Evolutionary conservation across 2,888 invertebrate species (phyloP), one percentile per base, ranked within the genome.

Genomic region (Apoda limacodes): DNA sequence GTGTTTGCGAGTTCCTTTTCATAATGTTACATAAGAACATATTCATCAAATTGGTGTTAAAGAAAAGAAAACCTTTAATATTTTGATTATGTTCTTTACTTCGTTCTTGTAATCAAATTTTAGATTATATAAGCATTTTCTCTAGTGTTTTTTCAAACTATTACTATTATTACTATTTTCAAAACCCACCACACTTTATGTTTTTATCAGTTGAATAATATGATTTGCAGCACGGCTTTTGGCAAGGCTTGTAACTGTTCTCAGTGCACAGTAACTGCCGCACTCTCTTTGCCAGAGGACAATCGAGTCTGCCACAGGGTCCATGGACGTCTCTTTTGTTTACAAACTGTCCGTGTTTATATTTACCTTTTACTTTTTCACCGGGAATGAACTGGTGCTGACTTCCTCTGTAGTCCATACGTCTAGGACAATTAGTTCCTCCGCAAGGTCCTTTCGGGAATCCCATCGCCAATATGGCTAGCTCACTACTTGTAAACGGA

Each of bases 371-470:
- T 0, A 61, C 31, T 7, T 42, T 57, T 40, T 78, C 71, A 6
- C 80, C 80, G 19, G 50, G 62, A 24, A 80, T 74, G 25, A 80
- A 80, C 28, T 71, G 69, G 40, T 80, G 78, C 31, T 80, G 74
- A 37, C 72, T 74, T 2, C 76, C 76, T 42, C 76, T 58, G 28
- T 57, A 78, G 0, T 80, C 75, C 76, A 80, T 72, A 36, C 80
- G 53, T 37, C 68, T 74, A 2, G 58, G 61, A 46, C 80, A 80
- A 27, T 80, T 80, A 0, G 74, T 76, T n/a, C 80, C 80, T 31
- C 76, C 78, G 43, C 80, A 80, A 3, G 78, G 78, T 0, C 80
- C 80, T 47, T 76, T 80, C 2, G 80, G 80, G 32, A 80, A 80
- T 23, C 80, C 80, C 80, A 80, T 80, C 1, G 80, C 50, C n/a